These are phyloP conservation scores for Hippolais icterina DNA, from an alignment of 2,113 vertebrate species.

Conservation along the genomic window DNA sequence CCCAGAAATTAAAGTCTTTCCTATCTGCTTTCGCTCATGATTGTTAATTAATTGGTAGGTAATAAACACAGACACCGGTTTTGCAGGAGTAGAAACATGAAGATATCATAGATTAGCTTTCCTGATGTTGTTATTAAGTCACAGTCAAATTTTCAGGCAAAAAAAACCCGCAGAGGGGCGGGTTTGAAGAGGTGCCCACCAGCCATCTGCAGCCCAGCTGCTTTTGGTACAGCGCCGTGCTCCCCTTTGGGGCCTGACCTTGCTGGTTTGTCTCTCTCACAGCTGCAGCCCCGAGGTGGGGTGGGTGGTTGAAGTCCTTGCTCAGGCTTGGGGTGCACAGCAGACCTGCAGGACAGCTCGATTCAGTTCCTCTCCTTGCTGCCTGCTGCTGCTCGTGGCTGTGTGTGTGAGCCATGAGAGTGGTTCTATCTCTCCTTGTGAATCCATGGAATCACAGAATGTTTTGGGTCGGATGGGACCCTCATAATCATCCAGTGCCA, in stretches of 20 bases:
- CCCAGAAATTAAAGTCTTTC: neutral
- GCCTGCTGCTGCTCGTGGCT: rapidly evolving
- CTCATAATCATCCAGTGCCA: rapidly evolving
- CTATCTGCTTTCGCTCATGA: neutral
- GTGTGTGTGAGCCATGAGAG: rapidly evolving
- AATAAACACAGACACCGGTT: neutral
- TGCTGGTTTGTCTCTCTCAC: neutral
- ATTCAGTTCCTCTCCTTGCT: neutral
- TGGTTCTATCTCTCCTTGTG: neutral
- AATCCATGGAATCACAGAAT: neutral
- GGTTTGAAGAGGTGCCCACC: neutral
- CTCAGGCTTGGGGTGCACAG: neutral
- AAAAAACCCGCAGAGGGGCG: rapidly evolving
- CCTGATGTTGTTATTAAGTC: neutral
- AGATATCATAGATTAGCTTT: neutral
- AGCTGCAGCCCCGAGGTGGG: neutral
- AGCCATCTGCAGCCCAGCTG: neutral
- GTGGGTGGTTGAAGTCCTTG: neutral
- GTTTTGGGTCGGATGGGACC: neutral
- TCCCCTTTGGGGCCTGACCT: neutral
- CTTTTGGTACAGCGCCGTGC: neutral
- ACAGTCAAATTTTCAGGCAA: neutral
- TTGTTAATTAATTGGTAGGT: constrained; percentile 14
- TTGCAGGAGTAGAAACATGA: neutral
- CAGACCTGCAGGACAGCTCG: neutral